Percentiles rank a stretch among this genome's conserved stretches.
Conservation (phyloP, 1,140 invertebrate genomes). For the Habropoda laboriosa region DNA sequence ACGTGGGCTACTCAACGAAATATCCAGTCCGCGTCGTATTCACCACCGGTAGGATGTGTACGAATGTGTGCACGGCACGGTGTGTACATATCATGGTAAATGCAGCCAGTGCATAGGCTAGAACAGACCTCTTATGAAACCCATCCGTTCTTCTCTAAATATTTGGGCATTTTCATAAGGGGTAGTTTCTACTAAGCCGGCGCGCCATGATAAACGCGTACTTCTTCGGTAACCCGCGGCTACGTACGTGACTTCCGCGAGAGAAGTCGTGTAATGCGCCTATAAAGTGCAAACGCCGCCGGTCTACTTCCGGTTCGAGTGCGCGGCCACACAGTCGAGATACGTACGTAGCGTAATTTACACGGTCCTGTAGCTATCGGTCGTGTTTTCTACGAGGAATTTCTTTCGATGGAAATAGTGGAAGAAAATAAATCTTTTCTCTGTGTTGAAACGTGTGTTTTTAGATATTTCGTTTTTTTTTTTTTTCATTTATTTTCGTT, state of each 20-base stretch:
- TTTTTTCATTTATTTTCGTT: no score
- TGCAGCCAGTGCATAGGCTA: slow-evolving; percentile 24
- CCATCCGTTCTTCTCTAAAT: slow-evolving; percentile 55
- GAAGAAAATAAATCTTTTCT: neutral
- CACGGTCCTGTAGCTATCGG: neutral
- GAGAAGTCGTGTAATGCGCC: slow-evolving; percentile 51
- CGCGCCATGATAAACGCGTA: slow-evolving; percentile 33
- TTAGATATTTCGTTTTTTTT: no score
- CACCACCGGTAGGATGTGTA: neutral
- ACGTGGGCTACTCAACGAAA: slow-evolving; percentile 32
- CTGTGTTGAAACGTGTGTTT: neutral
- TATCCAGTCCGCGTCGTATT: slow-evolving; percentile 24
- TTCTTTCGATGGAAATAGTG: neutral
- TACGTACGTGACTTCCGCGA: slow-evolving; percentile 49
- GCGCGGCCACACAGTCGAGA: slow-evolving; percentile 19
- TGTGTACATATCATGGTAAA: slow-evolving; percentile 40
- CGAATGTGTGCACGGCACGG: neutral
- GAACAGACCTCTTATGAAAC: slow-evolving; percentile 52
- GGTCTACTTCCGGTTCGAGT: slow-evolving; percentile 1
- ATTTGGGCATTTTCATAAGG: slow-evolving; percentile 63
- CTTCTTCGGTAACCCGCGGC: slow-evolving; percentile 28
- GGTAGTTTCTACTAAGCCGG: neutral
- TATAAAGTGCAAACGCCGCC: slow-evolving; percentile 44
- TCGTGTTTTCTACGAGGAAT: slow-evolving; percentile 13
- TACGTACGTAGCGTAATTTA: slow-evolving; percentile 54